Base-by-base conservation (phyloP, 2,888 invertebrate species). In the Campoplex capitator region DNA sequence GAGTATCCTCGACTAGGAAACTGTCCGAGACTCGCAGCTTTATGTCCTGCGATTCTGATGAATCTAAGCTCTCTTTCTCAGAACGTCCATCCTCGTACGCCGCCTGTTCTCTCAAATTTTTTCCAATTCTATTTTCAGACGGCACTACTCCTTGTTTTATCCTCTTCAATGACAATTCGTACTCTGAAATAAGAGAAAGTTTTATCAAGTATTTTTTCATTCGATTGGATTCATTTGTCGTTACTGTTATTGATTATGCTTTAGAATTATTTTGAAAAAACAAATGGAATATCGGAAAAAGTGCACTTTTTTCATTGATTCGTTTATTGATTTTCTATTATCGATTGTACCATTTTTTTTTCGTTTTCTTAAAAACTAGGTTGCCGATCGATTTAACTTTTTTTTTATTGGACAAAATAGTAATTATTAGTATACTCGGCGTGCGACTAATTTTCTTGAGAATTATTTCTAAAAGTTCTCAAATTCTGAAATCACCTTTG, bases 21-120 rank as follows among this genome's bases (percentile, higher is more conserved):
- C 89, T 89, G 13, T 89, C 89, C 1, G 92, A 90, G 4, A 92
- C 54, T 67, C 88, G 87, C 6, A 93, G 84, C 62, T 45, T 71
- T 67, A 92, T 90, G 51, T 91, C 87, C 82, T 93, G 90, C 0
- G 92, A 92, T 23, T 81, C 86, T 32, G 28, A 74, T 0, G 75
- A 73, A 16, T 80, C 78, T 2, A 7, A 38, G 0, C 71, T 76
- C 4, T 78, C 71, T 42, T 80, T 28, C 38, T 16, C 13, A n/a
- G 3, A 18, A 38, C 78, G 56, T 9, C 1, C 2, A 23, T 13
- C 6, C 38, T 23, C 7, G 1, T 38, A 11, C n/a, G n/a, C 6
- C 6, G 28, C 9, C 2, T 23, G 28, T 42, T 42, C 48, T n/a
- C 23, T 38, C 9, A 4, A 16, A n/a, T 78, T 42, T 11, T n/a